Percentiles rank a stretch among this genome's conserved stretches.
Evolutionary conservation across 53 echinoderm and acorn worm species (phyloP).

Genomic region (Echinometra lucunter): DNA sequence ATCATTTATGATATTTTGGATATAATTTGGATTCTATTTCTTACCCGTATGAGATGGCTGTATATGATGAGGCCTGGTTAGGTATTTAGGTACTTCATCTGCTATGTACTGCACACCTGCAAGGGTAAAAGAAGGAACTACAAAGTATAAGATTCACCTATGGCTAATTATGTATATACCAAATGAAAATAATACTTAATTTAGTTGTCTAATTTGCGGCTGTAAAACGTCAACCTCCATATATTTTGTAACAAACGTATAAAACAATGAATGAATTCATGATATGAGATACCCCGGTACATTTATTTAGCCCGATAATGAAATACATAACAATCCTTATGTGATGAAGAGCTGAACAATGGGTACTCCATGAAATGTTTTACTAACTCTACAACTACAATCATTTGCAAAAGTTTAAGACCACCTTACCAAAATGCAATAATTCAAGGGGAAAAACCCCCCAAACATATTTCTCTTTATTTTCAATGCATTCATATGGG

Average conservation of each 20-base stretch:
- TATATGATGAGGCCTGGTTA: slow-evolving; percentile 78
- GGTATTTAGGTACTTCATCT: slow-evolving; percentile 81
- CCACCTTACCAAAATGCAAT: no score
- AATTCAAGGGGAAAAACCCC: no score
- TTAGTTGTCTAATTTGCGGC: no score
- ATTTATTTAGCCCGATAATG: no score
- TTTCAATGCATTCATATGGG: no score
- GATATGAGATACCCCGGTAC: neutral
- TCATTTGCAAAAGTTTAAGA: neutral
- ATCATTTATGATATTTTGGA: no score
- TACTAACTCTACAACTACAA: neutral
- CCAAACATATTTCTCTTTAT: no score
- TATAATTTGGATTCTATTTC: neutral
- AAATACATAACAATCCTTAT: no score
- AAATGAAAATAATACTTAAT: neutral
- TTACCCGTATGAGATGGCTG: slow-evolving; percentile 81
- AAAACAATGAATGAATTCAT: neutral
- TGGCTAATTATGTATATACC: neutral
- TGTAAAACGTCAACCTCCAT: no score
- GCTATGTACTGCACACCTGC: slow-evolving; percentile 68
- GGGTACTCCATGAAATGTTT: neutral
- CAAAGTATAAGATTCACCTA: neutral
- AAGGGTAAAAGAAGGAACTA: neutral
- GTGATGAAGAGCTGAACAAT: no score
- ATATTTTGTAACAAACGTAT: neutral